phyloP scores from a whole-genome alignment of 1,140 invertebrate species.

The Drosophila setifemur region DNA sequence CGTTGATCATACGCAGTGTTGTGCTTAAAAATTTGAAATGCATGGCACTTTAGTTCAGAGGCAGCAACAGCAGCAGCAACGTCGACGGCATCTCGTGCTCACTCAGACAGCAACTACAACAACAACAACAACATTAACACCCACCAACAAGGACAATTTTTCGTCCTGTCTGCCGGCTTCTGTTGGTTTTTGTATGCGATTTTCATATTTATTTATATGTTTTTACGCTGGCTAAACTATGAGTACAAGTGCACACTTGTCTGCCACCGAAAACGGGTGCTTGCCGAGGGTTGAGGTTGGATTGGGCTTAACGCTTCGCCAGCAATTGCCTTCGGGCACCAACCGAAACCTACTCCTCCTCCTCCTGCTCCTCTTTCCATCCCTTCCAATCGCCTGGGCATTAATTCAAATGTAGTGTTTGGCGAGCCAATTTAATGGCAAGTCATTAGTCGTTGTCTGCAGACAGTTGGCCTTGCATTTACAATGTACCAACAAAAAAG shows the following conservation, averaged over 20 bases:
- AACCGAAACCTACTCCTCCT: not conserved
- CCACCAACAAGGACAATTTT: constrained; percentile 50
- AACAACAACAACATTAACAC: constrained; percentile 18
- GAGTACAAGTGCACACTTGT: constrained; percentile 75
- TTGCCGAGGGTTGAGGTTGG: constrained; percentile 30
- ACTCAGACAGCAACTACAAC: constrained; percentile 38
- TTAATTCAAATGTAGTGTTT: constrained; percentile 69
- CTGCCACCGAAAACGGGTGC: constrained; percentile 37
- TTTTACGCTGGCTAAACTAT: constrained; percentile 59
- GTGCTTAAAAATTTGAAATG: constrained; percentile 62
- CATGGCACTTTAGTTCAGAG: constrained; percentile 54
- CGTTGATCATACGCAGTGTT: constrained; percentile 61
- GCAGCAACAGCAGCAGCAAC: not conserved
- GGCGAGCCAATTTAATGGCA: constrained; percentile 66
- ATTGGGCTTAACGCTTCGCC: constrained; percentile 53
- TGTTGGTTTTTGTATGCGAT: constrained; percentile 46
- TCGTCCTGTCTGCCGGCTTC: not conserved
- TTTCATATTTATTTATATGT: constrained; percentile 56
- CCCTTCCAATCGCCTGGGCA: constrained; percentile 47
- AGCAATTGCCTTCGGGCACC: constrained; percentile 21
- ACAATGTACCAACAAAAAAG: not conserved
- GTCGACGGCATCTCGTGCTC: constrained; percentile 35
- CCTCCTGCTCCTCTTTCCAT: not conserved
- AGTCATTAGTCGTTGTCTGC: constrained; percentile 52
- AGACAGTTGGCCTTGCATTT: not conserved